phyloP scores from a whole-genome alignment of 2,113 vertebrate species.

The Microcebus griseorufus region DNA sequence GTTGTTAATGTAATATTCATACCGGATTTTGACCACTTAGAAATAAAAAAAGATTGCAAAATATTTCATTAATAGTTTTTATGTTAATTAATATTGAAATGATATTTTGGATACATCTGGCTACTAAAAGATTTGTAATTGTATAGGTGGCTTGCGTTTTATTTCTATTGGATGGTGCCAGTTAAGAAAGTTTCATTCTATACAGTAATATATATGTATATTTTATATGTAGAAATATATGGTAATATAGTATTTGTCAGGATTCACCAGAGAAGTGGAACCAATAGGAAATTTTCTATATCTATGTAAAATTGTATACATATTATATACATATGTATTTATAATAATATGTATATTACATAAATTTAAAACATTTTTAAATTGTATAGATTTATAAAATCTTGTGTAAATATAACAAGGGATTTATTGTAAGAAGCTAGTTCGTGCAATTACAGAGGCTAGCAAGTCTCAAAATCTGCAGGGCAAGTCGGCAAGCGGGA shows the following conservation, averaged over 20 bases:
- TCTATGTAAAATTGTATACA: no score
- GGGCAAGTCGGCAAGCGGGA: neutral
- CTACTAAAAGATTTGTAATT: neutral
- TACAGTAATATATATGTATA: neutral
- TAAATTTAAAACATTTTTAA: neutral
- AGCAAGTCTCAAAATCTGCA: neutral
- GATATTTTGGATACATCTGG: neutral
- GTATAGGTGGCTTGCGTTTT: neutral
- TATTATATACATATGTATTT: neutral
- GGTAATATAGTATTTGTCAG: neutral
- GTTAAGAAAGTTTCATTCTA: neutral
- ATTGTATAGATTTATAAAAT: no score
- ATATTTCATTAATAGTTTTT: neutral
- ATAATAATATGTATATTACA: neutral
- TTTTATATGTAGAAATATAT: neutral
- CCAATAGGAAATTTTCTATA: neutral
- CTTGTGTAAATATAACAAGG: neutral
- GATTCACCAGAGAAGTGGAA: neutral
- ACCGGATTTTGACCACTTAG: no score
- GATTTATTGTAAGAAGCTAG: neutral
- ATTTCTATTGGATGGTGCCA: neutral
- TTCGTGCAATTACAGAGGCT: neutral
- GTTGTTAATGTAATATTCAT: no score
- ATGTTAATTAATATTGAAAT: neutral
- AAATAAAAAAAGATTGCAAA: no score